Base-by-base conservation (phyloP, 2,113 vertebrate species). In the Aplodontia rufa region DNA sequence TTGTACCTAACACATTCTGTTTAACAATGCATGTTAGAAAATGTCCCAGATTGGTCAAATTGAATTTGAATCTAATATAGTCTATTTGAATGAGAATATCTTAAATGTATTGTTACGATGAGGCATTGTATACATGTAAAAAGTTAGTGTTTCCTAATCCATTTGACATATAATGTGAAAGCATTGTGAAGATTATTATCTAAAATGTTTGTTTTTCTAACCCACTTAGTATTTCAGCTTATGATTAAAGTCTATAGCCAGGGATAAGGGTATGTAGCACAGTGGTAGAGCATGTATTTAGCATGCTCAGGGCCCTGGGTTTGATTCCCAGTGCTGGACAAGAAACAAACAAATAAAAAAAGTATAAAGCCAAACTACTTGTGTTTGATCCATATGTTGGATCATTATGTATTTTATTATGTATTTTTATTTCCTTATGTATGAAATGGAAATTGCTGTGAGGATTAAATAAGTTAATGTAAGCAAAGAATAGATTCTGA, bases 381-480 rank as follows among this genome's bases (percentile, higher is more conserved):
- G 32, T 20, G 37, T 71, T 45, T 79, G 74, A 32, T 82, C 24
- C 12, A 16, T n/a, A n/a, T 69, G 11, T 45, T 26, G 6, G 14
- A 28, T 91, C 11, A 55, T 16, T 86, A 16, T 93, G 69, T 60
- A n/a, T n/a, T n/a, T n/a, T 26, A 58, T 60, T 79, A 45, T 87
- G 13, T 85, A 42, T 5, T 74, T 76, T 62, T 32, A 0, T 95
- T 78, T 87, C 47, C 37, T 47, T 26, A 35, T 83, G 24, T 71
- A 13, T 60, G 51, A 17, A 80, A 12, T 79, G 60, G 45, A 30
- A 81, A 81, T 80, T 51, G 24, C 26, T 87, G 1, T 40, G 45
- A 74, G 68, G 26, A 82, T 76, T 84, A 72, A 87, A 37, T 85
- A 32, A 79, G 12, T 83, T 96, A 72, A 88, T 91, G 85, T 47